Evolutionary conservation across 2,113 vertebrate genomes (phyloP).

Genomic region (Potamarius usumacintae): DNA sequence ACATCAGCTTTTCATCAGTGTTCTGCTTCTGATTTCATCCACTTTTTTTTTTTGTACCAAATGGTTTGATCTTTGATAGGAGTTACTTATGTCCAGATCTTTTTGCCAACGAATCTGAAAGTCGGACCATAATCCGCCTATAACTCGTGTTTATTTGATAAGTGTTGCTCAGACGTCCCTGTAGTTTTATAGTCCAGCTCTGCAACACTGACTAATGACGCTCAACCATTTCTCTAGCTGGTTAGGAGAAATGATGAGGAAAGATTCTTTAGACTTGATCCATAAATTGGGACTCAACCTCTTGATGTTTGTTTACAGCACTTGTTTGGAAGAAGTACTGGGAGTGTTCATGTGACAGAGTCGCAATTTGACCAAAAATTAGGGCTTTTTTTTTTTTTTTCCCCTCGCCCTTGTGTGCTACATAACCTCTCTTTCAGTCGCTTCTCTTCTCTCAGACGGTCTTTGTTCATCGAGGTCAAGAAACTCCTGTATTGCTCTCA

Average conservation of each 20-base stretch:
- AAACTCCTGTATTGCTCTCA: not conserved
- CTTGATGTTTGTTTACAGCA: constrained; percentile 25
- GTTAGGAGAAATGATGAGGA: not conserved
- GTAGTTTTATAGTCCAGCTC: not conserved
- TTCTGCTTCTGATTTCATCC: not conserved
- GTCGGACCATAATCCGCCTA: not conserved
- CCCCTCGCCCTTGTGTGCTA: not conserved
- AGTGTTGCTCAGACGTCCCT: not conserved
- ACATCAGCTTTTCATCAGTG: not conserved
- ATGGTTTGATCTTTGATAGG: not conserved
- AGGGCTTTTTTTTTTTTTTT: not conserved
- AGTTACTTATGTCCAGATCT: not conserved
- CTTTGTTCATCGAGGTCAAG: not conserved
- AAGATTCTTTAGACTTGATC: no score
- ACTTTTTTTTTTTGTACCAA: not conserved
- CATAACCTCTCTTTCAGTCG: not conserved
- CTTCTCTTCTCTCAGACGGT: not conserved
- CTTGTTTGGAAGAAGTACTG: not conserved
- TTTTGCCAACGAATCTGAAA: not conserved
- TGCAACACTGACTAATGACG: not conserved
- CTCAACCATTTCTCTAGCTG: constrained; percentile 4
- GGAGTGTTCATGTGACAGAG: not conserved
- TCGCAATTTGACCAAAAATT: not conserved
- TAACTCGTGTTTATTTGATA: not conserved
- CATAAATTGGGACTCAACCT: not conserved